Evolutionary conservation across 2,113 vertebrate species (phyloP).

Genomic region (Tinamus guttatus): DNA sequence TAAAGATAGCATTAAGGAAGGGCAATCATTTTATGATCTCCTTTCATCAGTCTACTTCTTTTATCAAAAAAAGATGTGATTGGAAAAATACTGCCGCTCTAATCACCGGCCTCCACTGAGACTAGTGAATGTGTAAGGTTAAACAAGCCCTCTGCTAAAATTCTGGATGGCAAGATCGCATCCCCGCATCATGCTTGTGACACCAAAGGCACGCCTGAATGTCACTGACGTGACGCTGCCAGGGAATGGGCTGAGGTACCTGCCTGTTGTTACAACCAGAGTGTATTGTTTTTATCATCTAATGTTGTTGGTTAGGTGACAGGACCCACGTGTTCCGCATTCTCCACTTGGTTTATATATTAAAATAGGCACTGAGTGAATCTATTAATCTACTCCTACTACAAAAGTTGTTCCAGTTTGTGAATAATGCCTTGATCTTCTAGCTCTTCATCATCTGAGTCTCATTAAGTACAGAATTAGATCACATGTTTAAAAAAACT

Average conservation of each 20-base stretch:
- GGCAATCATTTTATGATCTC: neutral
- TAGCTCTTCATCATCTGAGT: neutral
- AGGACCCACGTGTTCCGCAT: neutral
- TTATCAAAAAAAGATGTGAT: neutral
- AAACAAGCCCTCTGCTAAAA: neutral
- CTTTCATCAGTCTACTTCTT: neutral
- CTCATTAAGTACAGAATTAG: neutral
- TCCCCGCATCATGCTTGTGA: neutral
- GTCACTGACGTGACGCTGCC: neutral
- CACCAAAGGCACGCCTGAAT: neutral
- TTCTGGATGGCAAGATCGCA: neutral
- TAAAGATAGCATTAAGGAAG: neutral
- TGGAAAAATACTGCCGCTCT: neutral
- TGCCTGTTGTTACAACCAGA: neutral
- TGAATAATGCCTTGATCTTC: neutral
- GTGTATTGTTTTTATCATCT: neutral
- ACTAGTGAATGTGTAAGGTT: neutral
- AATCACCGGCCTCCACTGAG: neutral
- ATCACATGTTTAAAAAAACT: neutral
- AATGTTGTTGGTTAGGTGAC: neutral
- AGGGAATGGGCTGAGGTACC: neutral
- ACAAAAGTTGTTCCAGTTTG: neutral
- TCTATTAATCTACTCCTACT: neutral
- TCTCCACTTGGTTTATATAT: neutral
- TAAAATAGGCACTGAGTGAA: neutral